These are phyloP conservation scores for Penaeus chinensis DNA, from an alignment of 1,140 invertebrate genomes.

Conservation along the genomic window DNA sequence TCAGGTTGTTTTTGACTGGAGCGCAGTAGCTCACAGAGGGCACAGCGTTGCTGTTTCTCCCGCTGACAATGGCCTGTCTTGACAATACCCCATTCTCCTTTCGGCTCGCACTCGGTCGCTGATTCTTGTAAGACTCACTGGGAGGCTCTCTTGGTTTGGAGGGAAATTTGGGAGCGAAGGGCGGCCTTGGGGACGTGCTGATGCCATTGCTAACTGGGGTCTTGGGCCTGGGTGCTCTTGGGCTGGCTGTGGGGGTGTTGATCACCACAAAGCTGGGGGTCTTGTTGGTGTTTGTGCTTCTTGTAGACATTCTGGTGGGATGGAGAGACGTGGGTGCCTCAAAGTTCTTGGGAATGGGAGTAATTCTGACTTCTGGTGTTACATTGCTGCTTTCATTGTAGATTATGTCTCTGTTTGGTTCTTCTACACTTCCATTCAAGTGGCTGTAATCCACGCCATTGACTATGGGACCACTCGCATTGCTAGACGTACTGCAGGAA, in stretches of 20 bases:
- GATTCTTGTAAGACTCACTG: conserved; percentile 37
- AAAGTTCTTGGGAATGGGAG: conserved; percentile 24
- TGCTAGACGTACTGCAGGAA: conserved; percentile 44
- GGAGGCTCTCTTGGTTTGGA: conserved; percentile 42
- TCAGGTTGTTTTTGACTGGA: conserved; percentile 35
- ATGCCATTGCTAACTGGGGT: conserved; percentile 26
- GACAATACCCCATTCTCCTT: conserved; percentile 41
- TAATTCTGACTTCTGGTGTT: conserved; percentile 53
- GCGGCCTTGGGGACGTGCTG: conserved; percentile 22
- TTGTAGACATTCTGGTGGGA: conserved; percentile 42
- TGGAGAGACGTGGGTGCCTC: not conserved
- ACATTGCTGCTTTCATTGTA: not conserved
- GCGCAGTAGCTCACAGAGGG: conserved; percentile 41
- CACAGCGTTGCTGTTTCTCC: conserved; percentile 20
- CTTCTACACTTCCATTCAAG: conserved; percentile 44
- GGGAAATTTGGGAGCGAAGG: conserved; percentile 6
- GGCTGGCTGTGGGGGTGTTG: conserved; percentile 50
- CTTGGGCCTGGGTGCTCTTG: conserved; percentile 38
- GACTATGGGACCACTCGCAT: conserved; percentile 18
- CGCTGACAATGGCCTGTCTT: conserved; percentile 23
- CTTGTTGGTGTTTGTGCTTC: conserved; percentile 52
- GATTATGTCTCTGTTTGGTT: conserved; percentile 1
- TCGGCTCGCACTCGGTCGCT: conserved; percentile 18
- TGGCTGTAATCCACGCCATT: conserved; percentile 40
- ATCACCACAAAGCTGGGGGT: conserved; percentile 54